A percentile compares a stretch with the other conserved stretches of the same genome.
These are phyloP conservation scores for Lysandra coridon DNA, from an alignment of 2,888 invertebrate genomes.

Conservation along the genomic window DNA sequence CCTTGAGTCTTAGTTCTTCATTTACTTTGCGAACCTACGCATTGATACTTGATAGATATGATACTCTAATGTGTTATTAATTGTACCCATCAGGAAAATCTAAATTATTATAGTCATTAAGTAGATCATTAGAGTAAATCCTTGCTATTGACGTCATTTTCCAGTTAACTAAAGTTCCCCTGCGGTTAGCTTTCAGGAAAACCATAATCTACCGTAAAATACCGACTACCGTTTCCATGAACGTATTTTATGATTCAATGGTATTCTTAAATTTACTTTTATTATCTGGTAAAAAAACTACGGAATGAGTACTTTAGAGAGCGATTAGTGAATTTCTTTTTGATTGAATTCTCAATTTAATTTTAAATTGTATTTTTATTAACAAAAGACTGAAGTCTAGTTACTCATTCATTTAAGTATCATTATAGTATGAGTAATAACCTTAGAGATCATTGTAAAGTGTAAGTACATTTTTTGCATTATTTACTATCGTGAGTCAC, in stretches of 20 bases:
- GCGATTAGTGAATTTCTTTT: too few relatives aligned
- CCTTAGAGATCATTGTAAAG: background rate
- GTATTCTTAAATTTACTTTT: too few relatives aligned
- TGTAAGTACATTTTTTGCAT: constrained; percentile 3
- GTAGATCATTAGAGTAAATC: background rate
- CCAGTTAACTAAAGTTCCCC: background rate
- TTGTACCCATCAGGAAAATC: background rate
- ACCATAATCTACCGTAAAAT: background rate
- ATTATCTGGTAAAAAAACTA: too few relatives aligned
- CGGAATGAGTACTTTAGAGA: too few relatives aligned
- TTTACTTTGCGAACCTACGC: background rate
- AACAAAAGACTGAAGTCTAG: background rate
- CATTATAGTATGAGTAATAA: background rate
- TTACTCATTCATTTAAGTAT: background rate
- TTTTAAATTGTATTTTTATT: background rate
- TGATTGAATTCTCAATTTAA: too few relatives aligned
- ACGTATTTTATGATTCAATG: background rate
- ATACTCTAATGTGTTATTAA: background rate
- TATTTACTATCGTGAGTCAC: background rate
- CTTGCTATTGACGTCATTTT: constrained; percentile 7
- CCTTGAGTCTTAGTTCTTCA: background rate
- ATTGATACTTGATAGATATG: background rate
- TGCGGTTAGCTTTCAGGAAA: constrained; percentile 7
- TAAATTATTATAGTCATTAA: constrained; percentile 8
- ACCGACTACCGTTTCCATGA: background rate